phyloP scores from a whole-genome alignment of 2,888 invertebrate genomes.

The Campaea margaritaria region DNA sequence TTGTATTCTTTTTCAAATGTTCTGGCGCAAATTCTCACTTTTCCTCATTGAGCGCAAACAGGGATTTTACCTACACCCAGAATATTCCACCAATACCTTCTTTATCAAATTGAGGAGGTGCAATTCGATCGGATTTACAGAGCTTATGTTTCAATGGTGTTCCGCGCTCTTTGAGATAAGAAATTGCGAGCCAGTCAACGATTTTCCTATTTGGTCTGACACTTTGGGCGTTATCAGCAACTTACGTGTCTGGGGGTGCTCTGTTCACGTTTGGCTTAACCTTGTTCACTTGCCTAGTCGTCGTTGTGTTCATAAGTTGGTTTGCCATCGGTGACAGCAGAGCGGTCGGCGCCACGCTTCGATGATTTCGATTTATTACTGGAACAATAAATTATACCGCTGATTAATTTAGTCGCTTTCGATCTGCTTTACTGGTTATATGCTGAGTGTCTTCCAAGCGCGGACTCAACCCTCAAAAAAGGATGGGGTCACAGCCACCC shows the following conservation, averaged over 20 bases:
- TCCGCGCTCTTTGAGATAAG: conserved; percentile 14
- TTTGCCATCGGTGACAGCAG: conserved; percentile 87
- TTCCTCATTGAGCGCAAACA: conserved; percentile 5
- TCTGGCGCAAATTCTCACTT: conserved; percentile 17
- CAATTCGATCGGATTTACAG: no score
- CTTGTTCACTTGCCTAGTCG: conserved; percentile 94
- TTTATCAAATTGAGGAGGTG: no score
- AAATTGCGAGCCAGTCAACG: conserved; percentile 26
- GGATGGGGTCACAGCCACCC: no score
- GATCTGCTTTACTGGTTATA: no score
- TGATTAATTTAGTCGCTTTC: neutral
- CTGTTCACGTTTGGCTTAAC: conserved; percentile 95
- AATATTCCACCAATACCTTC: neutral
- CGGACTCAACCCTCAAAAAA: no score
- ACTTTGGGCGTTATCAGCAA: conserved; percentile 25
- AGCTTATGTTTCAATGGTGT: no score
- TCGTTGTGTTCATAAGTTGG: conserved; percentile 90
- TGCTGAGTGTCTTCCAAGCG: no score
- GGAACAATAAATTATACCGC: conserved; percentile 36
- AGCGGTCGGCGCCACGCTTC: conserved; percentile 89
- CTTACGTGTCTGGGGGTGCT: conserved; percentile 90
- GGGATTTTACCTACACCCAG: neutral
- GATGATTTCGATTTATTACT: conserved; percentile 93
- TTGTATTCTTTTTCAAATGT: conserved; percentile 6
- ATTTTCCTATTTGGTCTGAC: conserved; percentile 2